Percentiles rank a stretch among this genome's conserved stretches.
Conservation (phyloP, 2,888 invertebrate genomes). For the Xestoiulus laeticollis region DNA sequence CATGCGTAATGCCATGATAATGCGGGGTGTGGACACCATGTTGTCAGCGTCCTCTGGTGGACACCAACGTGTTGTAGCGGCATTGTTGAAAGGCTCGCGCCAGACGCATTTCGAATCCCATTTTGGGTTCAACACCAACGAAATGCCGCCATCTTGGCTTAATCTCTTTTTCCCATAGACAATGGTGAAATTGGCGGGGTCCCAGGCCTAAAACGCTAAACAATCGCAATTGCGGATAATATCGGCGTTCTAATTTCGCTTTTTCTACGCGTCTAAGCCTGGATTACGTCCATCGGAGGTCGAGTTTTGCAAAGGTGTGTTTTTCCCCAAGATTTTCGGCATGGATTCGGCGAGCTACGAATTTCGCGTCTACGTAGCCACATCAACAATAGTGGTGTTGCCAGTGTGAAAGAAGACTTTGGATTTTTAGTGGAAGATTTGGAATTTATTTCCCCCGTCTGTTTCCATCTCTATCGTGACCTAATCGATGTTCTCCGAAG, state of each 20-base stretch:
- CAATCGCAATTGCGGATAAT: not conserved
- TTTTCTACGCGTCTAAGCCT: not conserved
- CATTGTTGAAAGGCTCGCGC: not conserved
- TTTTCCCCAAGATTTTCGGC: not conserved
- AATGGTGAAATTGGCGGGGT: slow-evolving; percentile 50
- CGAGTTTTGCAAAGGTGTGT: not conserved
- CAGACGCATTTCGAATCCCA: slow-evolving; percentile 1
- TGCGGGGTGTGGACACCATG: not conserved
- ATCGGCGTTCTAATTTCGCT: not conserved
- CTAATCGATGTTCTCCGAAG: not conserved
- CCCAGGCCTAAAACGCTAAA: slow-evolving; percentile 29
- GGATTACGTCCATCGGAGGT: not conserved
- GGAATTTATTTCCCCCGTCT: not conserved
- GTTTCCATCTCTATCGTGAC: not conserved
- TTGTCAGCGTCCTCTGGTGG: not conserved
- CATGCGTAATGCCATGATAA: no score
- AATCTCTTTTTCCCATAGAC: slow-evolving; percentile 39
- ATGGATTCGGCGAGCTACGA: slow-evolving; percentile 3
- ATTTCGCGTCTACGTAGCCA: not conserved
- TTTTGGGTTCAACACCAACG: slow-evolving; percentile 22
- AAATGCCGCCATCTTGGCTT: slow-evolving; percentile 50
- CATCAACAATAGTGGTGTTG: slow-evolving; percentile 6
- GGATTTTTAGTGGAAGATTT: not conserved
- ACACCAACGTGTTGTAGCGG: not conserved
- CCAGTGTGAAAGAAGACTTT: slow-evolving; percentile 4